These are phyloP conservation scores for Mesochorus sp. DNA, from an alignment of 2,888 invertebrate species.

Conservation along the genomic window DNA sequence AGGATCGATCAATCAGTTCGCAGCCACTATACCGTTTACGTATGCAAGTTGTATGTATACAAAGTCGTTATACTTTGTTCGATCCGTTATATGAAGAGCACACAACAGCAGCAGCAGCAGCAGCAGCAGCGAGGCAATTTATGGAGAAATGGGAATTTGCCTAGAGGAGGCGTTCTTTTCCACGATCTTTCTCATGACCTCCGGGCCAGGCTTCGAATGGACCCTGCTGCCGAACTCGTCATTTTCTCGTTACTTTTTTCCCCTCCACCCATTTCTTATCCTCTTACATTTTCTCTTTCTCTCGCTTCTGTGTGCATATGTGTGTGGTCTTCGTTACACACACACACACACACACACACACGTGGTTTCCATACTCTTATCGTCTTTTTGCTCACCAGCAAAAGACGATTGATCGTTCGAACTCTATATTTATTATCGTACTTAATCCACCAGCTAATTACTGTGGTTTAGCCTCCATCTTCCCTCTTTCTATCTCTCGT, in stretches of 20 bases:
- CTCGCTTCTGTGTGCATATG: conserved; percentile 33
- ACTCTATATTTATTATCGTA: conserved; percentile 59
- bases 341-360: too few species aligned
- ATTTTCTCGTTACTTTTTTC: conserved; percentile 58
- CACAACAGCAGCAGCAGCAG: neutral
- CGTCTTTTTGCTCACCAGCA: conserved; percentile 10
- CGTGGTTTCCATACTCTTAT: conserved; percentile 27
- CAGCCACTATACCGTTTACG: neutral
- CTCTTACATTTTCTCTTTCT: neutral
- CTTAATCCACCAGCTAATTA: conserved; percentile 64
- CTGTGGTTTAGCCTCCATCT: conserved; percentile 52
- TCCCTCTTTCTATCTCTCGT: neutral
- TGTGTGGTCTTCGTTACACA: conserved; percentile 49
- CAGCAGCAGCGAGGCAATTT: neutral
- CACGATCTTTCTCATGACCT: conserved; percentile 59
- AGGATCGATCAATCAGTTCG: conserved; percentile 36
- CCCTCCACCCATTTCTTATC: too few species aligned
- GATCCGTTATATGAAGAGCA: conserved; percentile 53
- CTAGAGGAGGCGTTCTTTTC: conserved; percentile 48
- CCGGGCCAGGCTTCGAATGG: conserved; percentile 35
- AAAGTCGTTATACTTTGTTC: conserved; percentile 33
- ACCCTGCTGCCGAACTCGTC: conserved; percentile 55
- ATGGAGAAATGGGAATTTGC: conserved; percentile 42
- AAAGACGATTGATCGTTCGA: conserved; percentile 44
- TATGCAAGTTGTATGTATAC: neutral